Evolutionary conservation across 1,140 invertebrate genomes (phyloP), one percentile per base, ranked within the genome.

Genomic region (Chironomus tepperi): DNA sequence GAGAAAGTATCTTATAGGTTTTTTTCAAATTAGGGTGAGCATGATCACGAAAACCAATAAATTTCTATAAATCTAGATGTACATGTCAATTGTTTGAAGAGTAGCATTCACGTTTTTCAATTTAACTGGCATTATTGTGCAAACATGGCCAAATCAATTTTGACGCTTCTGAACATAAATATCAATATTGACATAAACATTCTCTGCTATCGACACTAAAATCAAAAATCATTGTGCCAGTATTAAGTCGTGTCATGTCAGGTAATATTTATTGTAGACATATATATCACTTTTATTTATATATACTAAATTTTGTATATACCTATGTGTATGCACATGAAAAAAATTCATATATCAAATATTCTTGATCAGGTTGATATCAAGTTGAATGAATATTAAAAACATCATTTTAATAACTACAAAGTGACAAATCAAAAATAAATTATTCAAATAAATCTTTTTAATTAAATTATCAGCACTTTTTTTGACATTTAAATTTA

Each of bases 191-290:
- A 57, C 47, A 57, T 57, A 47, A 47, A 47, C 24, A 34, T 34
- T 34, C 1, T 34, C 24, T 34, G 24, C 24, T 34, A 34, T 34
- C 24, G 24, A 34, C 24, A 34, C 24, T 57, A 57, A 57, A 57
- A 57, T 57, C 47, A 57, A 57, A 57, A 57, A 57, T 57, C 47
- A 57, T 57, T 57, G 47, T 57, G 47, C 47, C n/a, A 57, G 47
- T 57, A 15, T 57, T 57, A 57, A 57, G 47, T 57, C 47, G 47
- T 12, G 47, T 57, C 47, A 57, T 57, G 47, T 57, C 47, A 57
- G 12, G 47, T 57, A 34, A 34, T 34, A 34, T 34, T 34, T 34
- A 34, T 57, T 57, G 47, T 15, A 57, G 47, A 34, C 24, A 34
- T 34, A 34, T 5, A 34, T 34, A 34, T 34, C 1, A 5, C 2